Evolutionary conservation across 2,888 invertebrate species (phyloP), one percentile per base, ranked within the genome.

Genomic region (Liodrosophila aerea): DNA sequence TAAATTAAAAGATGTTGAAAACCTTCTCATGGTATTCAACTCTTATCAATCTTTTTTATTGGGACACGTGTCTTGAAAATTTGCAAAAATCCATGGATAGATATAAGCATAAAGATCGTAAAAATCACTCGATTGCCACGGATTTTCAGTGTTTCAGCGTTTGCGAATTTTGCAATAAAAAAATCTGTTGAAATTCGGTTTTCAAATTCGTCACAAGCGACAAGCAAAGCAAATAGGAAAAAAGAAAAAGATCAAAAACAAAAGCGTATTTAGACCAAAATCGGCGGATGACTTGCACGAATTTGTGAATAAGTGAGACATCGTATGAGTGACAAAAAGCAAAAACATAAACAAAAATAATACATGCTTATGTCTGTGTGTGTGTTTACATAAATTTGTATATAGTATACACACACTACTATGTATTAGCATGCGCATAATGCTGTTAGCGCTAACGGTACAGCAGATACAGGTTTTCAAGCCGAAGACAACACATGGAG

Each of bases 231-330:
- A n/a, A n/a, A n/a, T n/a, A n/a, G 5, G 22, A 22, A 22, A 22
- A 22, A 22, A 22, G 22, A 22, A 40, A 64, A 49, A 51, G 8
- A 66, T 49, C 40, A 64, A 39, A 62, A n/a, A 39, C 51, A 53
- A 53, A 74, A 62, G 46, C 43, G 65, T 65, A 81, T 84, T 60
- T 82, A 58, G 54, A 67, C 63, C 63, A 58, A 70, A 58, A 74
- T 64, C 49, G 72, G 59, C 59, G 59, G 61, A 73, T 85, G 85
- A 80, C 78, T 85, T 69, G 85, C 69, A 16, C 46, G 61, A 77
- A 62, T 66, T 58, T 65, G 2, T 51, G 45, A 70, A 71, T 61
- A 59, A 68, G 63, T 73, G 43, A 73, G 71, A 64, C 67, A 64
- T 76, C 66, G 67, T 46, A 29, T 22, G 22, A 22, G 22, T 5